Evolutionary conservation across 2,113 vertebrate genomes (phyloP).

Genomic region (Cryptotis parvus): DNA sequence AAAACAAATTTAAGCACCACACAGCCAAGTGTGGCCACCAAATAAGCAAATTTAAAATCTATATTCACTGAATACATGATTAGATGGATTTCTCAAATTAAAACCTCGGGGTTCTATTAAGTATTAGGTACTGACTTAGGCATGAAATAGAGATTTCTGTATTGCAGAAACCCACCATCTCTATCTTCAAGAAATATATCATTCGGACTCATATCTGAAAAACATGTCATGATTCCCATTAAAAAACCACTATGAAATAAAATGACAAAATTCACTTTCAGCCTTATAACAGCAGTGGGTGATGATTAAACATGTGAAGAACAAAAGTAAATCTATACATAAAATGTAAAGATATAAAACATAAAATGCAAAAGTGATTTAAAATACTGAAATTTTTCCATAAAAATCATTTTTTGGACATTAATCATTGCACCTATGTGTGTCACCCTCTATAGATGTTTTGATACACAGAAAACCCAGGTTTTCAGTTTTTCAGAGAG

Average conservation of each 20-base stretch:
- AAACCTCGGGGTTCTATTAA: accelerated
- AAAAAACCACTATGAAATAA: slow-evolving; percentile 47
- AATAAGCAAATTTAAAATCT: too few species aligned
- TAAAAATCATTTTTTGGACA: slow-evolving; percentile 5
- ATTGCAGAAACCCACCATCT: background rate
- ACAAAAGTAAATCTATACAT: too few species aligned
- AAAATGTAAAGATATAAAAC: background rate
- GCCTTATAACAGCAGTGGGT: background rate
- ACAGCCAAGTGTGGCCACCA: too few species aligned
- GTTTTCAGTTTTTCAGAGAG: background rate
- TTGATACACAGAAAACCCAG: background rate
- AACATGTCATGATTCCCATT: background rate
- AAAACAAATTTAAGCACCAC: too few species aligned
- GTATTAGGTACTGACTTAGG: background rate
- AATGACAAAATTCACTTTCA: background rate
- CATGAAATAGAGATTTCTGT: background rate
- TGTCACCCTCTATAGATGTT: slow-evolving; percentile 17
- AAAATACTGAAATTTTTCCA: background rate
- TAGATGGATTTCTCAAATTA: background rate
- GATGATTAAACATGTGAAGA: background rate
- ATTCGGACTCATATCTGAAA: background rate
- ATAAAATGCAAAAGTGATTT: background rate
- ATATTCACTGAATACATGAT: background rate
- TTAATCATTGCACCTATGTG: background rate
- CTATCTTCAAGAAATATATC: background rate